Base-by-base conservation (phyloP, 2,113 vertebrate species). In the Synchiropus splendidus region DNA sequence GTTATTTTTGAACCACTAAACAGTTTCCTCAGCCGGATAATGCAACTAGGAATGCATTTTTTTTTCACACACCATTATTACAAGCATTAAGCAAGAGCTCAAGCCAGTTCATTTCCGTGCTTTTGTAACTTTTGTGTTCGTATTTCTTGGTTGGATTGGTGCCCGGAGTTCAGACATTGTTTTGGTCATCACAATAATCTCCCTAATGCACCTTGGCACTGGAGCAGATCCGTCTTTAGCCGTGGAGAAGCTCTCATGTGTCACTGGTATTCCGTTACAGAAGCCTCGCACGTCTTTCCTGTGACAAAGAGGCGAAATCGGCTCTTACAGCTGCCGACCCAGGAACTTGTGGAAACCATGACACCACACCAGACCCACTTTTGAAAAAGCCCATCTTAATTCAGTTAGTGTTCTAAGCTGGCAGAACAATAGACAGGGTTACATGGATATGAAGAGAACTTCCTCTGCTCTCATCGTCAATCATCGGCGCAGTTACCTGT, bases 171-270 rank as follows among this genome's bases (percentile, higher is more conserved):
- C 75, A 74, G 62, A 70, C 72, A 77, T 82, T 78, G 67, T 83
- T 78, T 55, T 33, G 41, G 57, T 70, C 62, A 75, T 51, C 54
- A 45, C 9, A 1, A 16, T 75, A 80, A 81, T 71, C 79, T 77
- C 49, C 32, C 48, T 80, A 70, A 80, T 78, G 59, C 67, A 61
- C 39, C 53, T 72, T 75, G 75, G 80, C 77, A 80, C 67, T 64
- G 51, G 35, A 18, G 45, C 60, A 48, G 62, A 65, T 67, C 75
- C 58, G 36, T 68, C 60, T 72, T 80, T 78, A 77, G 77, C 67
- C 6, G 21, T 70, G 74, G 74, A 80, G 81, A 65, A 78, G 72
- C 52, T 74, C 74, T 83, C 77, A 77, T 45, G 39, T 83, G 76
- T 77, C 77, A 52, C 62, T 72, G 77, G 54, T 51, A 75, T 75